Evolutionary conservation across 2,797 vertebrate species (phyloP), one percentile per base, ranked within the genome.

Genomic region (Halcyon badia): DNA sequence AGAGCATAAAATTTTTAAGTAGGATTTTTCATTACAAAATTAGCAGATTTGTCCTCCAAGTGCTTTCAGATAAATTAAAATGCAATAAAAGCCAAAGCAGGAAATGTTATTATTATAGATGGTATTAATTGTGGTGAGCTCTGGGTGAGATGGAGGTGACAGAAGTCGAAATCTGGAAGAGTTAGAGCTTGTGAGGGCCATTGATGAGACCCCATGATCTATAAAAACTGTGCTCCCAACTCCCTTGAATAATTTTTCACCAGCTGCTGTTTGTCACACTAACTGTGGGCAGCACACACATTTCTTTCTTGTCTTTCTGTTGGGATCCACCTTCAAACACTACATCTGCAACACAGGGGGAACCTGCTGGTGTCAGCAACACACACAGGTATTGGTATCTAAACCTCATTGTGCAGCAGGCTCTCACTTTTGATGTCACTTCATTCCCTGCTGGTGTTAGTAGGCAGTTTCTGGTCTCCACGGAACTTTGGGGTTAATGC

Each of bases 31-130:
- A 1, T 64, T 46, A 49, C 20, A 46, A 52, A 93, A 80, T 51
- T 2, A 68, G 49, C 31, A 70, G 7, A 58, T 83, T 86, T 93
- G 51, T 56, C 30, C 71, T 61, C 42, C 25, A 61, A 83, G 48
- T 54, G 11, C 75, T 91, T 94, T 94, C 68, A 80, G 57, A 81
- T 52, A 52, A 91, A 57, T 73, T 80, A 64, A 76, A 90, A 92
- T 26, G 68, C 44, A 89, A 2, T 11, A 52, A 80, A 21, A 68
- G 31, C 49, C 84, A 83, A 85, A 68, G 75, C 41, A 87, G 31
- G 22, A 37, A 64, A 52, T 57, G 44, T 30, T 73, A 71, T 35
- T 44, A 5, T 64, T 87, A 39, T 10, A 73, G 73, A 30, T 2
- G 5, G 37, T n/a, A 80, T 85, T 80, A 89, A 56, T 14, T 79